Percentiles rank a stretch among this genome's conserved stretches.
Evolutionary conservation across 1,140 invertebrate genomes (phyloP).

Genomic region (Lethocerus indicus): DNA sequence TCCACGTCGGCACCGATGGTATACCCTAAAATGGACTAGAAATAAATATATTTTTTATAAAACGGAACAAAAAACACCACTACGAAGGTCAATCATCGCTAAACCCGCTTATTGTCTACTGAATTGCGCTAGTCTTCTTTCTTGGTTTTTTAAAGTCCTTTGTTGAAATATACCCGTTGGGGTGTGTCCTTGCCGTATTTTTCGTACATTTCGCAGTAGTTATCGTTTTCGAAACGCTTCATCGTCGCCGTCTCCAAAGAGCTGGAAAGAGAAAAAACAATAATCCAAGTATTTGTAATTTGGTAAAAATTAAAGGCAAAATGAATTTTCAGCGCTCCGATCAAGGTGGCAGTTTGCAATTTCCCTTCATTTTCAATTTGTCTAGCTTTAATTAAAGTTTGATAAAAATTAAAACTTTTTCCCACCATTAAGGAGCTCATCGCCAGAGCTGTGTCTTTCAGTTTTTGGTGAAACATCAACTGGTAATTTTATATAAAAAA

Average conservation of each 20-base stretch:
- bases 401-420: background rate
- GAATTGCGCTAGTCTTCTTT: background rate
- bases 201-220: conserved; percentile 45
- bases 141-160: conserved; percentile 69
- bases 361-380: conserved; percentile 2
- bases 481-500: too few species aligned
- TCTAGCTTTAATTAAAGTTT: background rate
- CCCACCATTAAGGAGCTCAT: background rate
- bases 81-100: background rate
- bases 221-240: conserved; percentile 47
- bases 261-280: conserved; percentile 27
- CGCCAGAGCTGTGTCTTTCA: background rate
- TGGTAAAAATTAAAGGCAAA: background rate
- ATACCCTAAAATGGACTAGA: too few species aligned
- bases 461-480: too few species aligned
- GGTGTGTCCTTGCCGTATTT: conserved; percentile 40
- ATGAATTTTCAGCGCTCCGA: background rate
- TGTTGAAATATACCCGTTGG: conserved; percentile 58
- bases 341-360: background rate
- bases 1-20: too few species aligned
- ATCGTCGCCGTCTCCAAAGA: conserved; percentile 45
- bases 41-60: background rate
- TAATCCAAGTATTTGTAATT: background rate
- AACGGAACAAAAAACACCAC: background rate
- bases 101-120: background rate